Evolutionary conservation across 1,140 invertebrate species (phyloP), one percentile per base, ranked within the genome.

Genomic region (Lysiphlebus fabarum): DNA sequence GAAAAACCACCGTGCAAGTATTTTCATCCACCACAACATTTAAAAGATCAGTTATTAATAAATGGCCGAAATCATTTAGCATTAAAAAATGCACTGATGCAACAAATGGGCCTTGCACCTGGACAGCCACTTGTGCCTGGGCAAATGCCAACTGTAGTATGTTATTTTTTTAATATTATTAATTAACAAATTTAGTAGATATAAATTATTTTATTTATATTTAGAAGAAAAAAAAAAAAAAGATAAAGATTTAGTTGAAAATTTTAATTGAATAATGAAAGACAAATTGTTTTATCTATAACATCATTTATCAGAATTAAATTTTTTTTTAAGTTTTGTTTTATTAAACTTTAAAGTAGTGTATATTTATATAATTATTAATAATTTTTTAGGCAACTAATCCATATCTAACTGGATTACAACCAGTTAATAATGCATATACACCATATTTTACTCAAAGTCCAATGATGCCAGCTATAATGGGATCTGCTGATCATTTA

Each of bases 1-100:
- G 97, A 99, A 82, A 99, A 99, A 78, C 97, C 97, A 63, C 97
- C 97, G 67, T 99, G 98, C 91, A 99, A 99, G 86, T 99, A 99
- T 83, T 96, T 99, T 82, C 97, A 99, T 84, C 96, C 96, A 64
- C 97, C 98, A 65, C 96, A 99, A 78, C 98, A 99, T 81, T 86
- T 99, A 66, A 98, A 99, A 85, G 97, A 99, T 83, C 97, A 99
- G 84, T 86, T 99, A 73, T 84, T 99, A 76, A 98, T 99, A 85
- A 99, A 99, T 83, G 98, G 98, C 60, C 87, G 96, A 71, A 99
- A 99, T 84, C 97, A 99, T 84, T 85, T 99, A 80, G 96, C 96
- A 64, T 82, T 99, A 75, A 98, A 98, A 82, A 96, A 96, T 82
- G 93, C 93, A 60, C 84, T 96, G 65, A 92, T 96, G 87, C 93